phyloP scores from a whole-genome alignment of 2,888 invertebrate genomes.

The Thera britannica region DNA sequence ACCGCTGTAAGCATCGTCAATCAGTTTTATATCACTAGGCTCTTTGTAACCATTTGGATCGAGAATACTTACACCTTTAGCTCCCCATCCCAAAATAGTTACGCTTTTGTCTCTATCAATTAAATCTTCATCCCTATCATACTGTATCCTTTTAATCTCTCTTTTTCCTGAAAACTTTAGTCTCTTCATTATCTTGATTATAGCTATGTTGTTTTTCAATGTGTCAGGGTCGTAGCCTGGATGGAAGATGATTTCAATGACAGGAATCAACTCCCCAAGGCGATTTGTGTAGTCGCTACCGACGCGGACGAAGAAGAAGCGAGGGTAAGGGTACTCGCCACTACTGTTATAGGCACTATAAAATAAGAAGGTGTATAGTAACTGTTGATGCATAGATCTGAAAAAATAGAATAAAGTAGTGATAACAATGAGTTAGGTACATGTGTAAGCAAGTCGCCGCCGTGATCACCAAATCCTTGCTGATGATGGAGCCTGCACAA shows the following conservation, averaged over 20 bases:
- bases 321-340: constrained; percentile 35
- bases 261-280: constrained; percentile 47
- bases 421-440: constrained; percentile 46
- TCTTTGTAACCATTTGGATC: no score
- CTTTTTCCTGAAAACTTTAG: constrained; percentile 36
- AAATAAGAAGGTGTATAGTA: not conserved
- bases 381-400: not conserved
- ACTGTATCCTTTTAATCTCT: constrained; percentile 49
- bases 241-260: constrained; percentile 49
- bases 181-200: constrained; percentile 44
- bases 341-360: constrained; percentile 47
- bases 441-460: constrained; percentile 58
- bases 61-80: constrained; percentile 44
- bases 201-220: constrained; percentile 54
- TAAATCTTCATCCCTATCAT: constrained; percentile 37
- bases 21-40: not conserved
- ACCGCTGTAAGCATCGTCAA: not conserved
- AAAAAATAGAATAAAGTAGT: not conserved
- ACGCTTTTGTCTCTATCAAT: constrained; percentile 36
- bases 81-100: constrained; percentile 60
- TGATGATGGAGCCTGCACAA: constrained; percentile 56
- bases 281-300: constrained; percentile 49
- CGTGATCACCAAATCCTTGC: constrained; percentile 52
- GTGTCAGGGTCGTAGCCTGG: constrained; percentile 48
- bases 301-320: constrained; percentile 47